Evolutionary conservation across 2,113 vertebrate species (phyloP).

Genomic region (Athene cunicularia): DNA sequence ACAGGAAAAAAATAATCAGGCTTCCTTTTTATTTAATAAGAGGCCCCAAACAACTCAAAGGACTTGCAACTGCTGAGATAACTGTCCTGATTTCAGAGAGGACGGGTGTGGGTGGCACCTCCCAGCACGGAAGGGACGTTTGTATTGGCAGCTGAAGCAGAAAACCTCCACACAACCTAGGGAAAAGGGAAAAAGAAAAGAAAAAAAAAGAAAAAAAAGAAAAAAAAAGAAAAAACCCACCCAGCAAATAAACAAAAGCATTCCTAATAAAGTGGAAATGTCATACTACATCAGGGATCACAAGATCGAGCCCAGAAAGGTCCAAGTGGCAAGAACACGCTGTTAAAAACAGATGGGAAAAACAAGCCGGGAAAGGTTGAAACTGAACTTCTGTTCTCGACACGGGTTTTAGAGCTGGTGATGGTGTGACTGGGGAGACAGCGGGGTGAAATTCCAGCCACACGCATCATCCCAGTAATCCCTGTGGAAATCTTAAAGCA

Average conservation of each 20-base stretch:
- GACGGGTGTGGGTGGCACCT: slow-evolving; percentile 49
- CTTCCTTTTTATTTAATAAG: background rate
- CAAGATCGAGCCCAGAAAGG: slow-evolving; percentile 46
- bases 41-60: background rate
- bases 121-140: background rate
- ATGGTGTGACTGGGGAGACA: background rate
- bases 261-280: slow-evolving; percentile 62
- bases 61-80: background rate
- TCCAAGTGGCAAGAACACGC: slow-evolving; percentile 56
- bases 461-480: background rate
- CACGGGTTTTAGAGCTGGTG: background rate
- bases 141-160: background rate
- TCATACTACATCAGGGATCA: slow-evolving; percentile 61
- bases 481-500: background rate
- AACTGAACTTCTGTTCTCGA: background rate
- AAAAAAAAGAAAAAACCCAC: background rate
- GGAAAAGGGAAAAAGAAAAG: background rate
- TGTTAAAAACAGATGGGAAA: slow-evolving; percentile 67
- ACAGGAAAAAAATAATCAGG: background rate
- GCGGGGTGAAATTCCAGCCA: background rate
- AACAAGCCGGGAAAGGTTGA: slow-evolving; percentile 39
- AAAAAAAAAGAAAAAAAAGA: background rate
- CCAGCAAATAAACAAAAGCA: slow-evolving; percentile 57
- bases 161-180: slow-evolving; percentile 27
- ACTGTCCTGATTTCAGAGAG: slow-evolving; percentile 8